These are phyloP conservation scores for Drosophila formosana DNA, from an alignment of 2,888 invertebrate genomes.

Conservation along the genomic window DNA sequence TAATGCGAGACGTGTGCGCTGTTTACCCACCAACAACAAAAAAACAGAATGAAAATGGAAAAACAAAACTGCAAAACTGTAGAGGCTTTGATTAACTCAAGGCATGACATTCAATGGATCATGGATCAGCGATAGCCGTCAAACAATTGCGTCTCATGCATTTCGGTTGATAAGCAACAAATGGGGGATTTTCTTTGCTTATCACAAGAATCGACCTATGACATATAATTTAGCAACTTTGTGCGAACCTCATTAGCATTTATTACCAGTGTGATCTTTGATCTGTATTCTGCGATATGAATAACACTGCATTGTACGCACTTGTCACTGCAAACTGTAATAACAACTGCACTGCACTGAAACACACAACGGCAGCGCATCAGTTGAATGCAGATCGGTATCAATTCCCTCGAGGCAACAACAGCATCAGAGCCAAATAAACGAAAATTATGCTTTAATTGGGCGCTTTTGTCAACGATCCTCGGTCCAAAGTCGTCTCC, in stretches of 20 bases:
- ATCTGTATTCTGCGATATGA: background rate
- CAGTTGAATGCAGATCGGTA: slow-evolving; percentile 3
- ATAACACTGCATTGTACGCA: background rate
- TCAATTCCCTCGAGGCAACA: slow-evolving; percentile 13
- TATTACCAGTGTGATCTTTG: background rate
- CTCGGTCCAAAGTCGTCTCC: background rate
- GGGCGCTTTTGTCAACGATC: slow-evolving; percentile 72
- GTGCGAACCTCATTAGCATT: slow-evolving; percentile 3
- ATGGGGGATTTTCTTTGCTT: background rate
- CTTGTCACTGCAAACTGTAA: background rate
- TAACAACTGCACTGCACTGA: background rate
- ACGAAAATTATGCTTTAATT: slow-evolving; percentile 80
- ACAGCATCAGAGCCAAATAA: slow-evolving; percentile 48
- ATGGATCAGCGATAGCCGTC: background rate
- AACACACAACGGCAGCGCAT: background rate
- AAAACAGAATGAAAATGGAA: slow-evolving; percentile 1
- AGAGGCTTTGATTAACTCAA: slow-evolving; percentile 6
- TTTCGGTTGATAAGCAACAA: slow-evolving; percentile 9
- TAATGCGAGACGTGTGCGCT: slow-evolving; percentile 65
- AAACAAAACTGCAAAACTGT: background rate
- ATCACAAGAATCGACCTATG: slow-evolving; percentile 6
- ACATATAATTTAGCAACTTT: slow-evolving; percentile 7
- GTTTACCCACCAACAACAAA: slow-evolving; percentile 20
- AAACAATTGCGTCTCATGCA: slow-evolving; percentile 9
- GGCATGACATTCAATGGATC: background rate